Evolutionary conservation across 2,113 vertebrate genomes (phyloP).

Genomic region (Aythya baeri): DNA sequence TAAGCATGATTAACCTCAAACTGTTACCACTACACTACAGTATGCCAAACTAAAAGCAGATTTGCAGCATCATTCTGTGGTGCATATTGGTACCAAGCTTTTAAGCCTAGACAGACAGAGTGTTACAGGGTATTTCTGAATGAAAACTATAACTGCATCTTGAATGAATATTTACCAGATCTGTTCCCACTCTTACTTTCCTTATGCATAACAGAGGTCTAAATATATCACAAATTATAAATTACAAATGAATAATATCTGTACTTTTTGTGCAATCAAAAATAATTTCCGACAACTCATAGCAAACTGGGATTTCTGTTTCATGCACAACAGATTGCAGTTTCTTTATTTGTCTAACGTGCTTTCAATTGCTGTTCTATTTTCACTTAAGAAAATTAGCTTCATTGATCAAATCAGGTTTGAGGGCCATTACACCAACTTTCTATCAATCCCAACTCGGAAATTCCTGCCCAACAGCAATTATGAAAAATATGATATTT

Average conservation of each 20-base stretch:
- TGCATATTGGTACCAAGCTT: background rate
- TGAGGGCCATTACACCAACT: conserved; percentile 10
- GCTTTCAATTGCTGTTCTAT: conserved; percentile 13
- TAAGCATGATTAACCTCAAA: background rate
- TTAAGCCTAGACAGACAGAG: background rate
- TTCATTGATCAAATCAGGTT: conserved; percentile 58
- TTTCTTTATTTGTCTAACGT: conserved; percentile 52
- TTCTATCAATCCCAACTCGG: background rate
- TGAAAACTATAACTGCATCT: background rate
- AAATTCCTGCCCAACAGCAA: background rate
- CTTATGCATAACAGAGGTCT: background rate
- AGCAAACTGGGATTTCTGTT: conserved; percentile 57
- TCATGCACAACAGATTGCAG: conserved; percentile 8
- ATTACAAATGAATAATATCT: conserved; percentile 36
- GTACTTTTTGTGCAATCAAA: conserved; percentile 48
- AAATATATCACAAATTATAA: background rate
- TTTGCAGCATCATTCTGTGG: background rate
- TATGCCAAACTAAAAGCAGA: background rate
- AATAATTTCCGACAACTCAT: conserved; percentile 46
- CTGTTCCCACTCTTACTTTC: background rate
- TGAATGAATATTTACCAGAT: background rate
- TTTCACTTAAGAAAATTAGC: conserved; percentile 59
- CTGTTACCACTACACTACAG: background rate
- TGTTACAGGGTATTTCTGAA: background rate
- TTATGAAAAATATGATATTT: background rate